A percentile compares a stretch with the other conserved stretches of the same genome.
Conservation (phyloP, 2,888 invertebrate species). For the Cosmia trapezina region DNA sequence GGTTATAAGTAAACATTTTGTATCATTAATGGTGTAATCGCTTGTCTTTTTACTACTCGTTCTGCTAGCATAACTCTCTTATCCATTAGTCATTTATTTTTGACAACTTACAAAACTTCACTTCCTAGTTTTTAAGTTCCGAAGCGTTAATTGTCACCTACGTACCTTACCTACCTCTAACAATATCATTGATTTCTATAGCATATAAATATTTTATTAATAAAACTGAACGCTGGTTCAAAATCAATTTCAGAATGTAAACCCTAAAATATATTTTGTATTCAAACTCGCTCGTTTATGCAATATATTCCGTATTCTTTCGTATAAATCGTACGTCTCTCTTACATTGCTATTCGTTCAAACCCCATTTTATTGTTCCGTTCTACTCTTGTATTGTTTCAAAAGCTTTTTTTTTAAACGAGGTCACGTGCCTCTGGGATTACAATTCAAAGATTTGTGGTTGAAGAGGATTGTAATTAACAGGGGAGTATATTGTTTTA, state of each 20-base stretch:
- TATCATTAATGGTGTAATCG: background rate
- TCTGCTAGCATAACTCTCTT: background rate
- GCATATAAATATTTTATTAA: background rate
- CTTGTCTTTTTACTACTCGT: background rate
- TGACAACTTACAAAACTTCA: background rate
- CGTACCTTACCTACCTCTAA: too few species aligned
- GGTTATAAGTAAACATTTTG: background rate
- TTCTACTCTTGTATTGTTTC: constrained; percentile 41
- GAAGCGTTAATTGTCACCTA: background rate
- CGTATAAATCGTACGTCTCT: constrained; percentile 31
- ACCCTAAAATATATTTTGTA: constrained; percentile 32
- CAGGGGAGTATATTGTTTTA: constrained; percentile 24
- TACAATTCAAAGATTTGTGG: constrained; percentile 46
- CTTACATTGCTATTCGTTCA: constrained; percentile 44
- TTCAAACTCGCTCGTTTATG: constrained; percentile 36
- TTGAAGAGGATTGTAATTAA: constrained; percentile 45
- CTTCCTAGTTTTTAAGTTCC: too few species aligned
- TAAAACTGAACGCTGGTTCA: constrained; percentile 16
- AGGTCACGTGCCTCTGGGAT: constrained; percentile 44
- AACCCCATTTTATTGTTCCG: constrained; percentile 51
- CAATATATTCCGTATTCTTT: constrained; percentile 36
- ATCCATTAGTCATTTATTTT: background rate
- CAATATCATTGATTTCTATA: background rate
- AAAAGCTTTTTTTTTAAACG: constrained; percentile 43
- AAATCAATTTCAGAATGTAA: constrained; percentile 35